Base-by-base conservation (phyloP, 2,797 vertebrate genomes). In the Chelonia mydas region DNA sequence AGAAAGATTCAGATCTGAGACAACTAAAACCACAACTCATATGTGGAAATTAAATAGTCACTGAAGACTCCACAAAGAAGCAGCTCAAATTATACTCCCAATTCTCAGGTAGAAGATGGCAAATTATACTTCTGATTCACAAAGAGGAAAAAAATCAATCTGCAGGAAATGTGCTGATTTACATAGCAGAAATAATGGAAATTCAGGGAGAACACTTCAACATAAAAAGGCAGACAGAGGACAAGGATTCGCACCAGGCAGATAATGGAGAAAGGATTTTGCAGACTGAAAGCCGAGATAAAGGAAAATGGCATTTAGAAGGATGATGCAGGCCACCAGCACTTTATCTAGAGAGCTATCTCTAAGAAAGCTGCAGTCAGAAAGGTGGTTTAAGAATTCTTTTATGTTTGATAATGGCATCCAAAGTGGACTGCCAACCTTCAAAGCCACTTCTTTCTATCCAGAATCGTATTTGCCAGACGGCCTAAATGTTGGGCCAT, bases 131-230 rank as follows among this genome's bases (percentile, higher is more conserved):
- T 84, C 89, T 92, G 15, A 90, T 95, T 98, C 97, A 98, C 98
- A 98, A 97, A 98, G 97, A 68, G 7, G 11, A 23, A 23, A 97
- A 98, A 97, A 98, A 98, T 98, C 97, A 97, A 97, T 98, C 95
- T 96, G 93, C 95, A 93, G 92, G 90, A 97, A 95, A 98, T 96
- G 84, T 95, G 92, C 90, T 98, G 92, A 98, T 98, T 98, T 98
- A 97, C 98, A 98, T 97, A 97, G 96, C 95, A 97, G 97, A 98
- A 98, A 97, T 53, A 89, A 96, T 96, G 96, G 95, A 96, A 96
- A 97, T 97, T 97, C 91, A 97, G 93, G 95, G 92, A 97, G 90
- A 94, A 88, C 54, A 93, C 94, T 97, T 95, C 94, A 89, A 81
- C 65, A 96, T 83, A 92, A 87, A 97, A 97, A 96, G 89, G 80